Evolutionary conservation across 2,113 vertebrate species (phyloP), one percentile per base, ranked within the genome.

Genomic region (Oreotrochilus melanogaster): DNA sequence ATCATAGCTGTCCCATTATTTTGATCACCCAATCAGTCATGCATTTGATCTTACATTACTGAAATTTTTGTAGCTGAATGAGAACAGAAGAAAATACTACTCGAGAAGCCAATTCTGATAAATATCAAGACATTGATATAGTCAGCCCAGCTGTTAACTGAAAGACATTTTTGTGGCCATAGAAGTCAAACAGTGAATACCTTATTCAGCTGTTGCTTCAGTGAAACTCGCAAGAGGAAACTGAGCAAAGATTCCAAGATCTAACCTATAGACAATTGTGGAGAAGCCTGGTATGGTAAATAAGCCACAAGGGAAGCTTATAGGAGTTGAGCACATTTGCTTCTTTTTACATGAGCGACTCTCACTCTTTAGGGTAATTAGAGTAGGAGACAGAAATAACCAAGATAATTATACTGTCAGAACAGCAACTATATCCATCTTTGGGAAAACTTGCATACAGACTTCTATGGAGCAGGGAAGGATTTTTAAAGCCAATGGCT

Each of bases 381-480:
- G 53, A 27, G 27, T 37, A 58, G 78, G 72, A 92, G 82, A 90
- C 67, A 93, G 69, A 94, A 95, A 95, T 95, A 96, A 66, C 56
- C 18, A 60, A 71, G 88, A 86, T 66, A 80, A 83, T 62, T 39
- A 33, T n/a, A 71, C 61, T 86, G 76, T 78, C 60, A 88, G 91
- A 83, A 88, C 7, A 83, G 64, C 79, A 71, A 71, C 71, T 74
- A 84, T 80, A 81, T 51, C 94, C 94, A 81, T 94, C 86, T 95
- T 94, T 91, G 88, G 95, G 35, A 95, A 96, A 93, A 80, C 75
- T 71, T 67, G 72, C 12, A 60, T 17, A 21, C 42, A 69, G 64
- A 35, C 28, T 70, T 90, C 90, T 51, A 64, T 28, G 65, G 43
- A 83, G 82, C 33, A 84, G 65, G 42, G 60, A 92, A 86, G 69